A percentile compares a stretch with the other conserved stretches of the same genome.
phyloP scores from a whole-genome alignment of 1,140 invertebrate genomes.

The Helicoverpa armigera region DNA sequence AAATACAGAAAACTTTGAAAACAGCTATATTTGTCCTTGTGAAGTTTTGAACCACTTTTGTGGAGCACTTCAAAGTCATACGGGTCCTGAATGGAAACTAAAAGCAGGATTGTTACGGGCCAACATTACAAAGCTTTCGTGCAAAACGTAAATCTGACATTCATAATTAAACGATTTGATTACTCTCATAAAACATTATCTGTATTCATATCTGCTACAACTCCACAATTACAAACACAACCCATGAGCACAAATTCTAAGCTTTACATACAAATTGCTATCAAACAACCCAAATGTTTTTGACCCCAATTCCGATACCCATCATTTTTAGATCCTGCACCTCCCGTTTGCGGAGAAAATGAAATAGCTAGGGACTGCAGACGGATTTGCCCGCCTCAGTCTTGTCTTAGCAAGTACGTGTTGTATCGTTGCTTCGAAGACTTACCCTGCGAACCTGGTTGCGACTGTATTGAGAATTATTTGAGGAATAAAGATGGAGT shows the following conservation, averaged over 20 bases:
- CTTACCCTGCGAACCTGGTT: conserved; percentile 56
- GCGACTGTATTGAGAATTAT: conserved; percentile 57
- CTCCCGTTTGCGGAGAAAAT: conserved; percentile 55
- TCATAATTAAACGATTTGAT: too few relatives aligned
- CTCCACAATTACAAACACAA: too few relatives aligned
- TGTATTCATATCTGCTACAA: too few relatives aligned
- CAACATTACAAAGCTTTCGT: too few relatives aligned
- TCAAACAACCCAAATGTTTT: neutral
- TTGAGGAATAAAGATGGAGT: conserved; percentile 45
- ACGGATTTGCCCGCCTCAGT: conserved; percentile 56
- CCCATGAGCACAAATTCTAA: neutral
- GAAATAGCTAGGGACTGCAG: conserved; percentile 56
- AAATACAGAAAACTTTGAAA: too few relatives aligned
- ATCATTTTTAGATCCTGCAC: conserved; percentile 33
- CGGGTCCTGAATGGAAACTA: too few relatives aligned
- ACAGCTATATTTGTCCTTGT: too few relatives aligned
- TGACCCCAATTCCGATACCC: neutral
- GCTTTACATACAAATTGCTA: neutral
- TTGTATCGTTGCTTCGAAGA: conserved; percentile 31
- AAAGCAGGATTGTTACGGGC: too few relatives aligned
- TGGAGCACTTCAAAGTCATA: too few relatives aligned
- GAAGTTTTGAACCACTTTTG: too few relatives aligned
- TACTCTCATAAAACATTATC: too few relatives aligned
- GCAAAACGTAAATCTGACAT: too few relatives aligned
- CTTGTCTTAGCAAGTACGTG: conserved; percentile 52